phyloP scores from a whole-genome alignment of 2,113 vertebrate species.

The Empidonax traillii region DNA sequence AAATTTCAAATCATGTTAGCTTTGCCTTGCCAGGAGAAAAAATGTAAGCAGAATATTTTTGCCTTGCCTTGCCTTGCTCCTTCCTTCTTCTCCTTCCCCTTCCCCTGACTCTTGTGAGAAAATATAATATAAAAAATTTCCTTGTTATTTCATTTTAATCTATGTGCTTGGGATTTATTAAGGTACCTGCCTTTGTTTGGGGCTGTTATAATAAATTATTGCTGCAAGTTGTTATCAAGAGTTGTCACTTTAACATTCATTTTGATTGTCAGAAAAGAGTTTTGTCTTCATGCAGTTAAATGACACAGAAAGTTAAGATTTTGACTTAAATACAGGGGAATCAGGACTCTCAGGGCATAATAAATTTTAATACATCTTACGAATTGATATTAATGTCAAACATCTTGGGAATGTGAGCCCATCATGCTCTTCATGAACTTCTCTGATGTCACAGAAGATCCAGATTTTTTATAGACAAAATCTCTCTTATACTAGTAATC shows the following conservation, averaged over 20 bases:
- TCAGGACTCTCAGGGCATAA: not conserved
- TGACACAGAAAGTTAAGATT: not conserved
- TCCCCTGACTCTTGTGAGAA: not conserved
- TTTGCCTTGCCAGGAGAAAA: not conserved
- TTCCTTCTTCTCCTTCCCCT: not conserved
- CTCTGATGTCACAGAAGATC: not conserved
- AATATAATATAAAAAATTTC: not conserved
- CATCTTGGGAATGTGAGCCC: not conserved
- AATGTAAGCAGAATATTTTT: not conserved
- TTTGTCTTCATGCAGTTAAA: not conserved
- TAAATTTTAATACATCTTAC: not conserved
- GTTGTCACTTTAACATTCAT: not conserved
- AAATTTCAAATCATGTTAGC: not conserved
- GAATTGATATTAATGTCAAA: not conserved
- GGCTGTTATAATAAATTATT: not conserved
- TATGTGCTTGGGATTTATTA: not conserved
- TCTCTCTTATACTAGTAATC: not conserved
- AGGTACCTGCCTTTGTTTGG: rapidly evolving
- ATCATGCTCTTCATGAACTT: not conserved
- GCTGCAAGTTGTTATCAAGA: not conserved
- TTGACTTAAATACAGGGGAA: not conserved
- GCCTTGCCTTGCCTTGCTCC: not conserved
- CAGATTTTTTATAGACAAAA: not conserved
- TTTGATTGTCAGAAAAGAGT: not conserved
- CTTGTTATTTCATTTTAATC: not conserved